Conservation (phyloP, 1,140 invertebrate species). For the Zaprionus camerounensis region DNA sequence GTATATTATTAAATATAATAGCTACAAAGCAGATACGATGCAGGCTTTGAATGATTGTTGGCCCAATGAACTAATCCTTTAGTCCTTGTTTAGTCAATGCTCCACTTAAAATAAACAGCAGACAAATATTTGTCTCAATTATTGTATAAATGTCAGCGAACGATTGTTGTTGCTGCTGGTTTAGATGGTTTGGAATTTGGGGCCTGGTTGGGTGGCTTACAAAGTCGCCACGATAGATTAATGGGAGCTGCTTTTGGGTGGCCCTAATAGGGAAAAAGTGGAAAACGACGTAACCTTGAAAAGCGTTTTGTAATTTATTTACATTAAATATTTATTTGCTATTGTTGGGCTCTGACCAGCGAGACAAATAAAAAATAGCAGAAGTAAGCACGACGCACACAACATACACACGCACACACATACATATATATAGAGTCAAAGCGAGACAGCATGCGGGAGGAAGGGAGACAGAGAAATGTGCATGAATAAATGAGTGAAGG, state of each 20-base stretch:
- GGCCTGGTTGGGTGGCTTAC: background rate
- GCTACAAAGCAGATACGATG: background rate
- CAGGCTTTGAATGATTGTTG: background rate
- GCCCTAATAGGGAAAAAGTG: constrained; percentile 32
- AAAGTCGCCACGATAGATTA: constrained; percentile 26
- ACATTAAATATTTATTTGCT: constrained; percentile 73
- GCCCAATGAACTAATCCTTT: background rate
- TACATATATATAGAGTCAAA: background rate
- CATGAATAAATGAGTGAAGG: constrained; percentile 65
- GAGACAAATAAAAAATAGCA: constrained; percentile 58
- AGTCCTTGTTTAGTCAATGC: background rate
- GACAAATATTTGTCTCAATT: constrained; percentile 68
- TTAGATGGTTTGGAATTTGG: background rate
- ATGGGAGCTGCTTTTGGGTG: constrained; percentile 16
- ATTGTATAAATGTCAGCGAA: constrained; percentile 50
- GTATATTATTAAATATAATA: background rate
- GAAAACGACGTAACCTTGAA: constrained; percentile 66
- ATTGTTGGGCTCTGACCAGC: constrained; percentile 59
- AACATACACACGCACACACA: background rate
- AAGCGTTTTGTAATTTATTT: constrained; percentile 77
- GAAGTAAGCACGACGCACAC: constrained; percentile 28
- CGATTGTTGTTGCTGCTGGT: background rate
- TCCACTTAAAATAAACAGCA: constrained; percentile 33
- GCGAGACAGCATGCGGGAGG: constrained; percentile 10
- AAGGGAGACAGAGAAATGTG: constrained; percentile 31